Base-by-base conservation (phyloP, 2,113 vertebrate species). In the Platycercus adscitus region DNA sequence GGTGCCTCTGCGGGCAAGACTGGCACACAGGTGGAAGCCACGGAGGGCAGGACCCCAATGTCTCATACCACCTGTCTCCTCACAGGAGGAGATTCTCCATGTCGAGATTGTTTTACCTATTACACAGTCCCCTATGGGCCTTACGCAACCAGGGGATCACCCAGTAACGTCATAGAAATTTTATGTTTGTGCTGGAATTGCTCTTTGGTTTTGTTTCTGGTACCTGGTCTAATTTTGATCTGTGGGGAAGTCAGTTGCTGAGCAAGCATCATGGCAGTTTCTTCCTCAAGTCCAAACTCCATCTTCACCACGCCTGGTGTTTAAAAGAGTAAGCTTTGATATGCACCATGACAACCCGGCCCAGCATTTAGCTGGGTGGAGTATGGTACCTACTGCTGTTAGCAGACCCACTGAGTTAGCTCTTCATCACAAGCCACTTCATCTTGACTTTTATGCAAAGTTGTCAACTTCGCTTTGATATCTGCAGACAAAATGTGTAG, bases 141-240 rank as follows among this genome's bases (percentile, higher is more conserved):
- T 31, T 28, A 19, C 0, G 2, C 2, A 5, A 21, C 11, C 26
- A 17, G 49, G 6, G 11, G 4, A 17, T 26, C 3, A 2, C 58
- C 16, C 33, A 16, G n/a, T 28, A 77, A 43, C 0, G 1, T 26
- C 68, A 9, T 0, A 50, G 28, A 18, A 26, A 55, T 53, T 70
- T 73, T 64, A 29, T 1, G 0, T 46, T 78, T 0, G 0, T 7
- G 20, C 10, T 66, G 35, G 41, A 56, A n/a, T n/a, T 0, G 0
- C 11, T 78, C 15, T 44, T 72, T 47, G 31, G 25, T 65, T 88
- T 70, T 0, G 0, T 86, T 91, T 77, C 69, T 50, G 0, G 1
- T 50, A 4, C 24, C n/a, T 73, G 17, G 8, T 65, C 18, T 16
- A 26, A 55, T 61, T 86, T 66, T 44, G 21, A 17, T 46, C 43